Evolutionary conservation across 2,888 invertebrate genomes (phyloP).

Genomic region (Escarpia spicata): DNA sequence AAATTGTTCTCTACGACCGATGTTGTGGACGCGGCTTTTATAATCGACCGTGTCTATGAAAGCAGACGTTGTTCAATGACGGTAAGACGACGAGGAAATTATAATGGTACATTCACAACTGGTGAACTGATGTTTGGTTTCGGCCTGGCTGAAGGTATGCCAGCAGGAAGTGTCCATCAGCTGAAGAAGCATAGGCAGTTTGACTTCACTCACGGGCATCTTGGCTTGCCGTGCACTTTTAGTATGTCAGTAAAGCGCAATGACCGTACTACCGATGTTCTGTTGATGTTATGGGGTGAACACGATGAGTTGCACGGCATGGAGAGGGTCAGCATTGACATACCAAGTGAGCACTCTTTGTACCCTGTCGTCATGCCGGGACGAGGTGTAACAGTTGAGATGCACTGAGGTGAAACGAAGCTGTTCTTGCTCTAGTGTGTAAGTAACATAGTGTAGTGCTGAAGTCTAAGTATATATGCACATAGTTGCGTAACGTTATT

Average conservation of each 20-base stretch:
- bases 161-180: neutral
- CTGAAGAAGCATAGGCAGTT: neutral
- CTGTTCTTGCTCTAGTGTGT: no score
- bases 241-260: neutral
- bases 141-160: neutral
- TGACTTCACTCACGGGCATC: neutral
- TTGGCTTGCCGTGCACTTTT: neutral
- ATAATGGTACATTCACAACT: neutral
- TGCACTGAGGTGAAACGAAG: neutral
- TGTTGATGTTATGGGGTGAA: neutral
- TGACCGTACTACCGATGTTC: neutral
- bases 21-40: neutral
- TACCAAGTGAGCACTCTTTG: neutral
- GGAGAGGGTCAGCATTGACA: neutral
- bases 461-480: no score
- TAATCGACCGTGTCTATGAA: neutral
- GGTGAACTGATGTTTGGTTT: neutral
- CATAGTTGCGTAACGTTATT: no score
- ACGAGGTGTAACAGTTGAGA: neutral
- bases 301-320: neutral
- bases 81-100: neutral
- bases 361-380: neutral
- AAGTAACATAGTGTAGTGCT: no score
- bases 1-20: neutral
- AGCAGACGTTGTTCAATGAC: neutral